Evolutionary conservation across 1,140 invertebrate species (phyloP), one percentile per base, ranked within the genome.

Genomic region (Drosophila micromelanica): DNA sequence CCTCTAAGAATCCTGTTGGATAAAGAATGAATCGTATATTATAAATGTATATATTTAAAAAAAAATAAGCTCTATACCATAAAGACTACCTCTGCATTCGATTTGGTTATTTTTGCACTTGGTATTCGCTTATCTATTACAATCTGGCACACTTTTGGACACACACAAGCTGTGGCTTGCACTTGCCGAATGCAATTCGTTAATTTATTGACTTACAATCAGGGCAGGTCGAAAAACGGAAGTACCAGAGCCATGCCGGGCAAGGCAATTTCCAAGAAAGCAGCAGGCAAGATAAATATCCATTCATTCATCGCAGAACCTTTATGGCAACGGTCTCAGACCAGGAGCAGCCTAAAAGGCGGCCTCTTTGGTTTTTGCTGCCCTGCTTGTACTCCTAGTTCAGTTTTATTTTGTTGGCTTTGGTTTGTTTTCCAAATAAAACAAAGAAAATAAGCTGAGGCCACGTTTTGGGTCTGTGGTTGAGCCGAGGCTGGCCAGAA

Each of bases 141-240:
- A 37, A 56, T 65, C 35, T 38, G 35, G 35, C 13, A 13, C 27
- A 27, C 27, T 27, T 27, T 27, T 27, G 27, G 27, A 6, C 27
- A 27, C 11, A 40, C 20, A 67, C 3, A 23, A n/a, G 30, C 13
- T 30, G 32, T 43, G 37, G 32, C 15, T 9, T 1, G 42, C 42
- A 27, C 15, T 37, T 37, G 20, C 15, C 49, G 37, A 42, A 55
- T 78, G 78, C 78, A 82, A 89, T 80, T 87, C 84, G 72, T 80
- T 89, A 89, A 87, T 76, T 84, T 89, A 87, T 87, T 87, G 84
- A 87, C 79, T 87, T 70, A 71, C 74, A 87, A 87, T 87, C 84
- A 87, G 71, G 61, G 30, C 64, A 73, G 64, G 30, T 20, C 20
- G 30, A 62, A 73, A 72, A 82, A 73, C 55, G 59, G 62, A 79